phyloP scores from a whole-genome alignment of 2,797 vertebrate species.

The Buphagus erythrorhynchus region DNA sequence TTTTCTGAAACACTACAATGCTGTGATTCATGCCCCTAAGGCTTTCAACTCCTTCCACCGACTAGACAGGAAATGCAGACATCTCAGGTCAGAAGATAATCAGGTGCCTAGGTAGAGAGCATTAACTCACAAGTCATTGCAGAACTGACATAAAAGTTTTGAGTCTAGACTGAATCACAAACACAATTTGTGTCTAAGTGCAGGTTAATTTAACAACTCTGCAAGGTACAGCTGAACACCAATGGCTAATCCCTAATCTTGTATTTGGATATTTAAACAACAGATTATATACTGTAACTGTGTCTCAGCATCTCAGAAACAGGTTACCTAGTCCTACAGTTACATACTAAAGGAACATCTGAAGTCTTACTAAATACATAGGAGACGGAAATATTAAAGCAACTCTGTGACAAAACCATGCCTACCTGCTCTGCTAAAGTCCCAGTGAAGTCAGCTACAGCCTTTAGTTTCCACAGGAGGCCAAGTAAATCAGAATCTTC shows the following conservation, averaged over 20 bases:
- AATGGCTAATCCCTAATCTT: neutral
- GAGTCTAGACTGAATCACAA: neutral
- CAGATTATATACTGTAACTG: neutral
- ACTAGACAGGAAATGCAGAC: neutral
- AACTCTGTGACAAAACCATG: neutral
- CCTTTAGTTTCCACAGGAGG: neutral
- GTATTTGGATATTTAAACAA: neutral
- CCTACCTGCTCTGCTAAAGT: neutral
- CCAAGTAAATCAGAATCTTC: neutral
- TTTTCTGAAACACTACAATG: neutral
- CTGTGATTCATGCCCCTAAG: neutral
- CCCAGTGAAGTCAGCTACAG: neutral
- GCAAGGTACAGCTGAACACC: neutral
- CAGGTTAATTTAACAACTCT: neutral
- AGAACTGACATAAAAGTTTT: neutral
- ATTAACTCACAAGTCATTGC: neutral
- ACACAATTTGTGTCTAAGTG: neutral
- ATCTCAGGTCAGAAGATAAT: neutral
- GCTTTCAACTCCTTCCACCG: neutral
- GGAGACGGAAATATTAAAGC: neutral
- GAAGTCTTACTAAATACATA: neutral
- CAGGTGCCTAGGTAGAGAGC: neutral
- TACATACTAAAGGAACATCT: neutral
- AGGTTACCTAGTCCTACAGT: rapidly evolving
- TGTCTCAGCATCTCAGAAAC: neutral